phyloP scores from a whole-genome alignment of 1,140 invertebrate species.

The Drosophila murphyi region DNA sequence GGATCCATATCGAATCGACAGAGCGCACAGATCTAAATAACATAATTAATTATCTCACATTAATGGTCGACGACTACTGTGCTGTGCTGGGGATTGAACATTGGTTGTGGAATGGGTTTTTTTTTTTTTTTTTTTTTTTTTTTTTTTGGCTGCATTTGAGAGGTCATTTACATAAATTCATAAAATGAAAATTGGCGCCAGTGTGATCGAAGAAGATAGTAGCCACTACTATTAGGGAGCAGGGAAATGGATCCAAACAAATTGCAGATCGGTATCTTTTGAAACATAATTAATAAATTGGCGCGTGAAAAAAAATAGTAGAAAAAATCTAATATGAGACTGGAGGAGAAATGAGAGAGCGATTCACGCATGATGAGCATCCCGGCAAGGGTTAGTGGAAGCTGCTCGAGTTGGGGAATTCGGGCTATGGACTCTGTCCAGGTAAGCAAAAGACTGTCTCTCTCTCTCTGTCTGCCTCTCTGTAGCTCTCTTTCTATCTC shows the following conservation, averaged over 20 bases:
- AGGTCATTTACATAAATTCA: slow-evolving; percentile 72
- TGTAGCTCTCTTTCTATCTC: too few relatives aligned
- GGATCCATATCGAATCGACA: slow-evolving; percentile 16
- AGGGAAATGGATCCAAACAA: slow-evolving; percentile 24
- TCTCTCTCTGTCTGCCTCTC: neutral
- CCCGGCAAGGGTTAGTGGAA: slow-evolving; percentile 16
- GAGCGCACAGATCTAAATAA: slow-evolving; percentile 54
- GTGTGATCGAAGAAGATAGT: slow-evolving; percentile 51
- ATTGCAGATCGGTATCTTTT: slow-evolving; percentile 78
- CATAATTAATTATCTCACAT: slow-evolving; percentile 63
- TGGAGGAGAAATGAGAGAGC: neutral
- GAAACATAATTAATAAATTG: slow-evolving; percentile 77
- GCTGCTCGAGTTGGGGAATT: neutral
- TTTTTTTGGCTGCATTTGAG: slow-evolving; percentile 11
- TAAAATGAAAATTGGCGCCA: slow-evolving; percentile 59
- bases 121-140: neutral
- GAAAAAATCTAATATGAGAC: neutral
- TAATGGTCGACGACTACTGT: slow-evolving; percentile 29
- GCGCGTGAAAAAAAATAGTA: slow-evolving; percentile 49
- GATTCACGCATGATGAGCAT: slow-evolving; percentile 3
- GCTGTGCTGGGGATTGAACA: neutral
- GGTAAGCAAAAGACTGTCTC: slow-evolving; percentile 29
- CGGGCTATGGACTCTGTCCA: slow-evolving; percentile 14
- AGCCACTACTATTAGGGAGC: slow-evolving; percentile 30
- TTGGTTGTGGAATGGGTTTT: slow-evolving; percentile 26